Base-by-base conservation (phyloP, 2,797 vertebrate species). In the Microcaecilia unicolor region DNA sequence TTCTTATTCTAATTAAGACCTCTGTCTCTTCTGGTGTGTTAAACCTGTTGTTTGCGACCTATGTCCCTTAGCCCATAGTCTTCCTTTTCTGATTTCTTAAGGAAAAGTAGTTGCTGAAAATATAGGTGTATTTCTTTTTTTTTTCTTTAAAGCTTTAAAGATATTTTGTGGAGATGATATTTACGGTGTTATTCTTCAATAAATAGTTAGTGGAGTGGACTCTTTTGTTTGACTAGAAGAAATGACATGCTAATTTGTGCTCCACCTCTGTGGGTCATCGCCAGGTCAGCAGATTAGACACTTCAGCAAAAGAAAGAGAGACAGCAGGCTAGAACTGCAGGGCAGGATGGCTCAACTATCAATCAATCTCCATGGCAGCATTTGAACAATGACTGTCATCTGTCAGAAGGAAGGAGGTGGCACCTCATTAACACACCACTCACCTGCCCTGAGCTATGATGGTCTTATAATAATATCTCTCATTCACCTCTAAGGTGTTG, bases 361-460 rank as follows among this genome's bases (percentile, higher is more conserved):
- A 70, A 69, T 86, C 87, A 85, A 61, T 58, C 65, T 56, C n/a
- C 65, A 64, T 64, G 64, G 67, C 74, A 80, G 56, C 60, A 32
- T 57, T 49, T 48, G 64, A 76, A 68, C 76, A 69, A 70, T 72
- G 81, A 86, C 76, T 78, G 80, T 81, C 85, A 85, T 85, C 83
- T 82, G 82, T 88, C 87, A 84, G 75, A 53, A 76, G 57, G 48
- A 70, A 52, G 72, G 72, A 81, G 79, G 78, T 75, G 81, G 76
- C 44, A 66, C 70, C 84, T 86, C 81, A 72, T 86, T 85, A 84
- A 72, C 76, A 66, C 80, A 59, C 61, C 1, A n/a, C 78, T 84
- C 83, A 87, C 86, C 83, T 84, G 82, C 85, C 78, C 77, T 81
- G 64, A 82, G 85, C 83, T 70, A 74, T 72, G 78, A 72, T 72